These are phyloP conservation scores for Oxyteleia sp. DNA, from an alignment of 2,888 invertebrate genomes.

Conservation along the genomic window DNA sequence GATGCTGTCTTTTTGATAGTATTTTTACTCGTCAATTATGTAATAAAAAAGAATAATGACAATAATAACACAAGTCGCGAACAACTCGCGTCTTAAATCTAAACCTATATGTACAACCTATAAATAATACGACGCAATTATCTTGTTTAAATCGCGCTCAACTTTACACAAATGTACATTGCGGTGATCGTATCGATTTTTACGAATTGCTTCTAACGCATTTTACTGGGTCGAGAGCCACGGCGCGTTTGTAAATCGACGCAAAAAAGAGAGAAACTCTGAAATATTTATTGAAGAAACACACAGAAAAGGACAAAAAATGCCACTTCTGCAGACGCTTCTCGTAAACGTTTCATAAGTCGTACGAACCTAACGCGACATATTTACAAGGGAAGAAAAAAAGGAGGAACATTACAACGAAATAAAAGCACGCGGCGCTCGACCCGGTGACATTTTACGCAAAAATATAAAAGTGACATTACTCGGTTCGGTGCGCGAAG, in stretches of 20 bases:
- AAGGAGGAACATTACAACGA: conserved; percentile 65
- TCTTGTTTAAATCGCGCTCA: conserved; percentile 80
- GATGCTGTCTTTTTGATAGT: conserved; percentile 64
- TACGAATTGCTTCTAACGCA: conserved; percentile 53
- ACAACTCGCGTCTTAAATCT: conserved; percentile 59
- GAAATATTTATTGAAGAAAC: conserved; percentile 63
- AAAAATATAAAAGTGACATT: conserved; percentile 70
- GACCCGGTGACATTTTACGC: conserved; percentile 67
- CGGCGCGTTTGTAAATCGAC: conserved; percentile 66
- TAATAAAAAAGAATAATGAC: conserved; percentile 64
- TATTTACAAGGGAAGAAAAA: conserved; percentile 69
- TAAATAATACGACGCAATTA: conserved; percentile 84
- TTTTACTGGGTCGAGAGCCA: conserved; percentile 66
- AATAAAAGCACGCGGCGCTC: conserved; percentile 65
- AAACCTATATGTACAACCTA: conserved; percentile 84
- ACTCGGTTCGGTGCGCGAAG: conserved; percentile 73
- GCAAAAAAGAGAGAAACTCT: conserved; percentile 42
- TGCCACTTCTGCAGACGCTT: conserved; percentile 53
- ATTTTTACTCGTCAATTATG: conserved; percentile 61
- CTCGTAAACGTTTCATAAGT: conserved; percentile 65
- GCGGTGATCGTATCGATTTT: conserved; percentile 62
- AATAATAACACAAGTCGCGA: conserved; percentile 54
- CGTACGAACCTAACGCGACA: conserved; percentile 68
- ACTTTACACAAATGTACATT: conserved; percentile 86
- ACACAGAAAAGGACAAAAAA: conserved; percentile 36